Percentiles rank a stretch among this genome's conserved stretches.
Conservation (phyloP, 2,113 vertebrate genomes). For the Tragelaphus strepsiceros region DNA sequence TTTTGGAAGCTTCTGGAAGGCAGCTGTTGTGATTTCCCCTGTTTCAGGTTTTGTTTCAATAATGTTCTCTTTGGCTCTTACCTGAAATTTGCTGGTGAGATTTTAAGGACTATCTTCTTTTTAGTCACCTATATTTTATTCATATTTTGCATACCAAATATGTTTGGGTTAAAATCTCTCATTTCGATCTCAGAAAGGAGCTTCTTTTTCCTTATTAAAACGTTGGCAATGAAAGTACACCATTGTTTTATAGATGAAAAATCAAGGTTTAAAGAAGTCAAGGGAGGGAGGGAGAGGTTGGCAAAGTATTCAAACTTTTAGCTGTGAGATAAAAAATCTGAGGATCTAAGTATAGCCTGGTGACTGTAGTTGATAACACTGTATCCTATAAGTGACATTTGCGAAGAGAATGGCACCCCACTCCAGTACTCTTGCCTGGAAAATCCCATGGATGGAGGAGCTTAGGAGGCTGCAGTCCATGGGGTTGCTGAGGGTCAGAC, state of each 20-base stretch:
- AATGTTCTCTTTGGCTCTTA: not conserved
- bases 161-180: not conserved
- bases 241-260: not conserved
- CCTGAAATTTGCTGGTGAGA: not conserved
- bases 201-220: not conserved
- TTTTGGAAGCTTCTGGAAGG: not conserved
- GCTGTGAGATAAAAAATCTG: not conserved
- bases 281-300: not conserved
- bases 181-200: not conserved
- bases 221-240: not conserved
- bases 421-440: too few relatives aligned
- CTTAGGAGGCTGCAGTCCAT: too few relatives aligned
- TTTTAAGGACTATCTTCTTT: not conserved
- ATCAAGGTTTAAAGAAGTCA: not conserved
- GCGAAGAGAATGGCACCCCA: not conserved
- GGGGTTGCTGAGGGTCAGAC: too few relatives aligned
- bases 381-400: not conserved
- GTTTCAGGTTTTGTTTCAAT: not conserved
- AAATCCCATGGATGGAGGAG: too few relatives aligned
- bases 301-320: not conserved
- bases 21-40: fast-evolving
- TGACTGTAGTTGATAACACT: not conserved
- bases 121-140: not conserved
- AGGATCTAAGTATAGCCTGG: not conserved
- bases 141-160: not conserved